Evolutionary conservation across 2,113 vertebrate genomes (phyloP), one percentile per base, ranked within the genome.

Genomic region (Helogale parvula): DNA sequence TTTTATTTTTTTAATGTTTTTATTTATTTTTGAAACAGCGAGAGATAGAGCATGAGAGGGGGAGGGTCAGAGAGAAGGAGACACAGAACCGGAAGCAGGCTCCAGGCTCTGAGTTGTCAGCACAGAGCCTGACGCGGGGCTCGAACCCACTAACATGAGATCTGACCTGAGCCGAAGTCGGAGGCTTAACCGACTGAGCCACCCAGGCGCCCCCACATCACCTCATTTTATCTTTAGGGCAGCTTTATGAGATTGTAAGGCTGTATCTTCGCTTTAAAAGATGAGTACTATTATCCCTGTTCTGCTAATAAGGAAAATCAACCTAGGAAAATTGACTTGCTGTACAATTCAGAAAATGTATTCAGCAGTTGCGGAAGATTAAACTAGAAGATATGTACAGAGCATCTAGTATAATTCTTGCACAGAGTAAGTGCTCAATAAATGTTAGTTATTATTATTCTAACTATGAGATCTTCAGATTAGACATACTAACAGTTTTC

Each of bases 391-490:
- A 84, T 69, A 1, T 83, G 5, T 68, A 87, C n/a, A 83, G 69
- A 93, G 27, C 19, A 80, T 17, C 87, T 84, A 60, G 16, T 8
- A 54, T 54, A 77, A 83, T 50, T 69, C 11, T 95, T 86, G 17
- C 41, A 93, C 5, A 54, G 38, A 77, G 19, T 47, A 89, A 80
- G 16, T 65, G 1, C n/a, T 87, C 72, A 83, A 54, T 65, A 86
- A 41, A 90, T 86, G 19, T 65, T 79, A 89, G 29, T 69, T 65
- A 65, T 93, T 84, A 93, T 88, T 89, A 80, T 88, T 92, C 25
- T 88, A 95, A 97, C 29, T 77, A 94, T 97, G 29, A 81, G 60
- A 57, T n/a, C 7, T 25, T 95, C 17, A 82, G 15, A 69, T 54
- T 57, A 94, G 15, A 47, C 54, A 89, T 60, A 85, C 6, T 84